Percentiles rank a stretch among this genome's conserved stretches.
phyloP scores from a whole-genome alignment of 53 echinoderm and acorn worm species.

The Pentamera pediparva region DNA sequence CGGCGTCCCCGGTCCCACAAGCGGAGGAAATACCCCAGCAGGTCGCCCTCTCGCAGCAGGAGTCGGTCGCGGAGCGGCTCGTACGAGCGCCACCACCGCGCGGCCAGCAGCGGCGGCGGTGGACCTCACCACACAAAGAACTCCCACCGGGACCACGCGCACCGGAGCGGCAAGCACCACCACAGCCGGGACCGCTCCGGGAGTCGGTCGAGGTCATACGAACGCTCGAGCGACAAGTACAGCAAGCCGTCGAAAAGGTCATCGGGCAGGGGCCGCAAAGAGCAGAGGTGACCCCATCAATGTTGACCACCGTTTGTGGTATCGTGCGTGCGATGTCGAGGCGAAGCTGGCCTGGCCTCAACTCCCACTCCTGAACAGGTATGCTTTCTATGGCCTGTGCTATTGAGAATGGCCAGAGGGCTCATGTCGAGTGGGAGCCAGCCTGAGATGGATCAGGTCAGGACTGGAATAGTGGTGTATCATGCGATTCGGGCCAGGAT shows the following conservation, averaged over 20 bases:
- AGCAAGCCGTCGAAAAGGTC: conserved; percentile 54
- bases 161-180: conserved; percentile 20
- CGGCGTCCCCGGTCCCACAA: conserved; percentile 51
- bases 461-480: no score
- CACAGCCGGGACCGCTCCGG: conserved; percentile 36
- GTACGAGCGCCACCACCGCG: conserved; percentile 47
- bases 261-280: conserved; percentile 28
- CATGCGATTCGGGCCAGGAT: no score
- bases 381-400: no score
- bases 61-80: conserved; percentile 37
- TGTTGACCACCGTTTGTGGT: no score
- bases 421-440: no score
- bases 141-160: conserved; percentile 20
- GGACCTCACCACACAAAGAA: conserved; percentile 36
- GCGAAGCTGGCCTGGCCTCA: no score
- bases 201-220: conserved; percentile 45
- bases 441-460: no score
- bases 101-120: no score
- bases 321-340: no score
- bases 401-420: no score
- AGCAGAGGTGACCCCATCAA: conserved; percentile 16
- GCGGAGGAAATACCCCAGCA: conserved; percentile 53
- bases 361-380: no score
- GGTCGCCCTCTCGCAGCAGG: conserved; percentile 26
- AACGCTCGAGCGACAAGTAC: conserved; percentile 40